Conservation (phyloP, 1,140 invertebrate species). For the Neodiprion virginianus region DNA sequence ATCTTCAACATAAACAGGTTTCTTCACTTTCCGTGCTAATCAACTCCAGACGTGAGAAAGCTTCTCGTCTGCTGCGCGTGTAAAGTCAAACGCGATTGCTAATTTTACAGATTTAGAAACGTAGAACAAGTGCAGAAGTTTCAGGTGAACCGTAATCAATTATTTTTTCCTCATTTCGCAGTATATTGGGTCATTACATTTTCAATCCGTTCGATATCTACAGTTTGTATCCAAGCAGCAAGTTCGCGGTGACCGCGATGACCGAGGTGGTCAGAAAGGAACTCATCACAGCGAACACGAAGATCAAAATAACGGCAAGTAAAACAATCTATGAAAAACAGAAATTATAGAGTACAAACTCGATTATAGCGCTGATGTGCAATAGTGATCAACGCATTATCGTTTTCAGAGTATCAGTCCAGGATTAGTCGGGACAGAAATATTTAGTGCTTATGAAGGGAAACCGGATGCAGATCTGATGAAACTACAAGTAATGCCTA, state of each 20-base stretch:
- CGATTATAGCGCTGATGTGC: no score
- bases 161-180: constrained; percentile 15
- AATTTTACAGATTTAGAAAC: no score
- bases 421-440: background rate
- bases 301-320: constrained; percentile 49
- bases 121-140: no score
- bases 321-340: constrained; percentile 13
- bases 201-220: constrained; percentile 25
- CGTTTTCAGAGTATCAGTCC: constrained; percentile 51
- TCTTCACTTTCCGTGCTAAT: no score
- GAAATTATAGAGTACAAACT: no score
- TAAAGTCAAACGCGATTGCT: constrained; percentile 27
- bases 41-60: no score
- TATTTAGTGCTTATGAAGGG: background rate
- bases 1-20: constrained; percentile 75
- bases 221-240: constrained; percentile 58
- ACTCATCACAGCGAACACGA: constrained; percentile 39
- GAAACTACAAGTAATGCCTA: constrained; percentile 40
- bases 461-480: constrained; percentile 34
- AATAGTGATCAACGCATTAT: no score
- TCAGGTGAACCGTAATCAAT: no score
- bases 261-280: constrained; percentile 61
- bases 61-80: no score
- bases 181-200: constrained; percentile 20
- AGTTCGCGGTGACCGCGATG: constrained; percentile 61